phyloP scores from a whole-genome alignment of 2,888 invertebrate species.

The Thereva nobilitata region DNA sequence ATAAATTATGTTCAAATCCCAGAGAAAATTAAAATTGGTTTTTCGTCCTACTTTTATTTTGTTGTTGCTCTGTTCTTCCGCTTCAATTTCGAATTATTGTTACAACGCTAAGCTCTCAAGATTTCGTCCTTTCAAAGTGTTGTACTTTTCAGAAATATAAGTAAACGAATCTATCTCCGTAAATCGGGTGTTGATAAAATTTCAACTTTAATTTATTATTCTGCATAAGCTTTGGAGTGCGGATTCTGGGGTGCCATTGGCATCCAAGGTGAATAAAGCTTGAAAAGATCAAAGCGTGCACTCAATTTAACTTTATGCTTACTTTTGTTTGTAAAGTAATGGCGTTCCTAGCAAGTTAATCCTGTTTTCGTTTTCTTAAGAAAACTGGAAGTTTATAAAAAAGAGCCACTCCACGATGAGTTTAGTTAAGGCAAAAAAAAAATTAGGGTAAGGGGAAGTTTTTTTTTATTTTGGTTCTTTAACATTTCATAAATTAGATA shows the following conservation, averaged over 20 bases:
- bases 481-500: no score
- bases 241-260: constrained; percentile 23
- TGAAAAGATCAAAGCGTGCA: constrained; percentile 46
- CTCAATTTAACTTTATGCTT: constrained; percentile 46
- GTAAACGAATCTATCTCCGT: constrained; percentile 1
- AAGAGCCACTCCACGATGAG: no score
- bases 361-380: background rate
- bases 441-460: no score
- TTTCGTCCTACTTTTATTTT: background rate
- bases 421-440: no score
- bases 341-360: constrained; percentile 30
- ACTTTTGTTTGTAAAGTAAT: constrained; percentile 40
- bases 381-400: no score
- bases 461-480: no score
- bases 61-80: background rate
- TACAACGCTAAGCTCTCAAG: background rate
- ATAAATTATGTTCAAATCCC: constrained; percentile 18
- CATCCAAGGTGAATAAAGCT: constrained; percentile 34
- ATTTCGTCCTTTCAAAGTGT: background rate
- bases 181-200: constrained; percentile 32
- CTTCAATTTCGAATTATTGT: background rate
- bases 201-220: constrained; percentile 36
- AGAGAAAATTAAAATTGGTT: constrained; percentile 5
- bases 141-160: background rate
- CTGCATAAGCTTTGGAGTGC: constrained; percentile 22